Conservation (phyloP, 2,888 invertebrate species). For the Nomada lathburiana region DNA sequence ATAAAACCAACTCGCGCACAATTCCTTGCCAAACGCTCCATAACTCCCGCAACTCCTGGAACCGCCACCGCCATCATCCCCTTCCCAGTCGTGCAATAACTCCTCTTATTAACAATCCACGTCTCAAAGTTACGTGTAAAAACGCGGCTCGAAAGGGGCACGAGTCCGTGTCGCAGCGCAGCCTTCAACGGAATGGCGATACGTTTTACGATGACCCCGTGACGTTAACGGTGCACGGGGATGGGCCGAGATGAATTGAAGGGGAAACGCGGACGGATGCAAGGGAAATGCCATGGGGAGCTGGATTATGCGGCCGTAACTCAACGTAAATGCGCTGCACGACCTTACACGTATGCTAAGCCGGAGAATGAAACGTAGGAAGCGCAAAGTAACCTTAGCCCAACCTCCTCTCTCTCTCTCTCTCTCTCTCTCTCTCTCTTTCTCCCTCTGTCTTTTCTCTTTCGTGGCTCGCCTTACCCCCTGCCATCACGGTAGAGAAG, state of each 20-base stretch:
- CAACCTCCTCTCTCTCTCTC: background rate
- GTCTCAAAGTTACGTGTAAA: slow-evolving; percentile 34
- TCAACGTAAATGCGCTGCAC: slow-evolving; percentile 65
- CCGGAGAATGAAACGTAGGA: slow-evolving; percentile 52
- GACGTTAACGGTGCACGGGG: slow-evolving; percentile 67
- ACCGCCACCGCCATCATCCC: background rate
- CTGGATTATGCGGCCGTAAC: slow-evolving; percentile 74
- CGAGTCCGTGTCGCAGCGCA: background rate
- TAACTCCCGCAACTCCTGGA: background rate
- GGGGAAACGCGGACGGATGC: slow-evolving; percentile 40
- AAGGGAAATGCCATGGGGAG: slow-evolving; percentile 53
- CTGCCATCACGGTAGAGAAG: background rate
- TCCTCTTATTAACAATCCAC: slow-evolving; percentile 26
- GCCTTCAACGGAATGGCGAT: slow-evolving; percentile 71
- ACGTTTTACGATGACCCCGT: slow-evolving; percentile 75
- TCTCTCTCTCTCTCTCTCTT: background rate
- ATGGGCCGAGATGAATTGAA: slow-evolving; percentile 55
- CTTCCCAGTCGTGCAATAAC: background rate
- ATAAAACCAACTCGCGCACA: too few relatives aligned
- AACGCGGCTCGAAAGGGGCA: slow-evolving; percentile 3
- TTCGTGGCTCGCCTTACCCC: too few relatives aligned
- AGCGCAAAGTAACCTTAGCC: slow-evolving; percentile 56
- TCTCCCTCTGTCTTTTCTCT: too few relatives aligned
- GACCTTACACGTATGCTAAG: slow-evolving; percentile 75
- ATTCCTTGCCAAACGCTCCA: background rate